Evolutionary conservation across 2,113 vertebrate species (phyloP), one percentile per base, ranked within the genome.

Genomic region (Azemiops feae): DNA sequence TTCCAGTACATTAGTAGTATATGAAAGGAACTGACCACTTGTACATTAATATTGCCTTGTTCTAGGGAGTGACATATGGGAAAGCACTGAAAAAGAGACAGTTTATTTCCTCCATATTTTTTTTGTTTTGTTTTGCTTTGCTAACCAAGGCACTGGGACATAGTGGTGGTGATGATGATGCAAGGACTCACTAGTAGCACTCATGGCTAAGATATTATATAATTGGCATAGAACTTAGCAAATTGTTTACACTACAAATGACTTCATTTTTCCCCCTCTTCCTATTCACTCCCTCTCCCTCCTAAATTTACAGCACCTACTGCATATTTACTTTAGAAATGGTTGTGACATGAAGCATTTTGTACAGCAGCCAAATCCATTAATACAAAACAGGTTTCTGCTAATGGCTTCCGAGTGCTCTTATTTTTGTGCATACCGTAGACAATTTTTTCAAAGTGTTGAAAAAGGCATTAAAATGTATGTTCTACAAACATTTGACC

Each of bases 1-100:
- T 99, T 99, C 98, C 98, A 98, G 98, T 98, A 98, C 98, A 98
- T 99, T 99, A 98, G 98, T 96, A 97, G 97, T 98, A 97, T 98
- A 98, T 98, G 98, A 98, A 98, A 98, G 97, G 97, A 94, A 95
- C 95, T 97, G 98, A 97, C 97, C 97, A 96, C 94, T 95, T 93
- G 85, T 95, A 97, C 97, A 97, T 98, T 98, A 97, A 97, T 97
- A 96, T 96, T 96, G 96, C 96, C 96, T 95, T 95, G 97, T 97
- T 96, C 96, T 91, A 88, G 93, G 94, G 96, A 96, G 92, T 95
- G 97, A 98, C 98, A 98, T 98, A 97, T 98, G 98, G 98, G 96
- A 98, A 98, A 98, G 96, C 96, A 92, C 92, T 97, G 96, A 95
- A 91, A 94, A 95, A 93, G 50, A 97, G 96, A 96, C 96, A 95